Percentiles rank a stretch among this genome's conserved stretches.
Evolutionary conservation across 2,113 vertebrate genomes (phyloP).

Genomic region (Dicentrarchus labrax): DNA sequence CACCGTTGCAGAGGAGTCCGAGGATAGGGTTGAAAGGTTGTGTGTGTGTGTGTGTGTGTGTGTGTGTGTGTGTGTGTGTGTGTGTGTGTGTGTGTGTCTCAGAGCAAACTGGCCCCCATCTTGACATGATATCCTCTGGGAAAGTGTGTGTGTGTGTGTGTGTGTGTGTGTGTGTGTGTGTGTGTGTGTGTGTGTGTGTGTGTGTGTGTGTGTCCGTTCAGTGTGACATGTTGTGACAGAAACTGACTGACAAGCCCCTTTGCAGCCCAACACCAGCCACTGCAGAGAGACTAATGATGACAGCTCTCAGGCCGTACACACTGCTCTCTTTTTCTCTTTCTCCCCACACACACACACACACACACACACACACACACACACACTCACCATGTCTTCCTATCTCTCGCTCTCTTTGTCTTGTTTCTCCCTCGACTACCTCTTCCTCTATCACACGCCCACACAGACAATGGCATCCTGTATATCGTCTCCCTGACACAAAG

Average conservation of each 20-base stretch:
- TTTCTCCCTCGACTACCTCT: constrained; percentile 79
- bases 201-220: constrained; percentile 48
- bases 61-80: no score
- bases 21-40: constrained; percentile 70
- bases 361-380: constrained; percentile 35
- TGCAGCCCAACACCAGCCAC: constrained; percentile 73
- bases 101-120: constrained; percentile 55
- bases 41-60: background rate
- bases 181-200: constrained; percentile 42
- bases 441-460: constrained; percentile 78
- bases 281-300: constrained; percentile 79
- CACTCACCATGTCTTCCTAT: constrained; percentile 67
- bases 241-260: constrained; percentile 76
- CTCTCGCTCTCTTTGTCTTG: constrained; percentile 78
- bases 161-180: constrained; percentile 41
- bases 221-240: constrained; percentile 79
- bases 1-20: constrained; percentile 4
- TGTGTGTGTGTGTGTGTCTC: constrained; percentile 27
- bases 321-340: constrained; percentile 67
- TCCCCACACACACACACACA: constrained; percentile 22
- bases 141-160: constrained; percentile 32
- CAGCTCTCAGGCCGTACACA: constrained; percentile 73
- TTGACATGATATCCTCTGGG: constrained; percentile 76
- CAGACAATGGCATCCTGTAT: constrained; percentile 82
- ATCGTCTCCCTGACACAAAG: constrained; percentile 76